Percentiles rank a stretch among this genome's conserved stretches.
These are phyloP conservation scores for Axis porcinus DNA, from an alignment of 2,113 vertebrate genomes.

Conservation along the genomic window DNA sequence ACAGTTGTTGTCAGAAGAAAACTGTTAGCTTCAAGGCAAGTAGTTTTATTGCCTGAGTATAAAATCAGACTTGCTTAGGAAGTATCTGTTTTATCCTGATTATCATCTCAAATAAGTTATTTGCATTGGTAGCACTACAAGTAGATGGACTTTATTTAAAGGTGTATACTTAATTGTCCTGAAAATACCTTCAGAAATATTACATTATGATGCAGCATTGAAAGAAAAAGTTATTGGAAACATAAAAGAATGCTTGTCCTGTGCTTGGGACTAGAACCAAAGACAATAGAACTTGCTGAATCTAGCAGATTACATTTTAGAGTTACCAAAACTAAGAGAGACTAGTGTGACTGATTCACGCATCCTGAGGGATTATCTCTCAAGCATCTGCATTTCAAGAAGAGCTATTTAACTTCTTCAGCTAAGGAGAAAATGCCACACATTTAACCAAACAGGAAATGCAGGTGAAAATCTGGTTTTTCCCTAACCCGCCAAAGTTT, in stretches of 20 bases:
- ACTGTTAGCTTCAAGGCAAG: background rate
- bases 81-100: background rate
- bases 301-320: background rate
- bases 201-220: background rate
- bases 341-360: background rate
- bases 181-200: slow-evolving; percentile 32
- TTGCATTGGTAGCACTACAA: background rate
- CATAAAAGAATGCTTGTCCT: background rate
- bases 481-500: background rate
- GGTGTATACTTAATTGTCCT: background rate
- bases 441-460: slow-evolving; percentile 2
- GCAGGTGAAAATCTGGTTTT: slow-evolving; percentile 23
- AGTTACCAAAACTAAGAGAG: background rate
- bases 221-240: background rate
- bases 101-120: slow-evolving; percentile 18
- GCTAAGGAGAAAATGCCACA: background rate
- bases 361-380: background rate
- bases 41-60: background rate
- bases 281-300: background rate
- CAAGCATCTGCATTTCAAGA: background rate
- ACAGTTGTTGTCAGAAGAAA: background rate
- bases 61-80: background rate
- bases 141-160: slow-evolving; percentile 18
- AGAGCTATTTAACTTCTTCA: slow-evolving; percentile 6
- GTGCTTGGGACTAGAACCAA: background rate